These are phyloP conservation scores for Sphaeramia orbicularis DNA, from an alignment of 2,797 vertebrate genomes.

Conservation along the genomic window DNA sequence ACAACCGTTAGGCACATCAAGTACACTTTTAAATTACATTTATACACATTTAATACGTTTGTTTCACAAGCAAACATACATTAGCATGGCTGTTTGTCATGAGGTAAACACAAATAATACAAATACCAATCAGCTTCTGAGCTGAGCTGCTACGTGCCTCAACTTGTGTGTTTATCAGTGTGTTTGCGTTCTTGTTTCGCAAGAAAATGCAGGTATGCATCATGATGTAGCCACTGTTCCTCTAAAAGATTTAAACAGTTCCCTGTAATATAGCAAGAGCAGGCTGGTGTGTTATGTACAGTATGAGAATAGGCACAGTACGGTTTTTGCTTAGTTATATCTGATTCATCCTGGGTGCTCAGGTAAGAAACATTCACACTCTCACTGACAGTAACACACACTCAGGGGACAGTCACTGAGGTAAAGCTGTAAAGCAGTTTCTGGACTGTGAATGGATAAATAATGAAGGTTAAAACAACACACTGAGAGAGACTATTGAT, in stretches of 20 bases:
- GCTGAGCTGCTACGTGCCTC: constrained; percentile 58
- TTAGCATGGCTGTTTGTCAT: constrained; percentile 29
- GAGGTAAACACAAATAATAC: constrained; percentile 37
- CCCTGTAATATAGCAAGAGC: constrained; percentile 29
- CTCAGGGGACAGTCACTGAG: neutral
- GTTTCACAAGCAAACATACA: constrained; percentile 15
- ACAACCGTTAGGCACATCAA: too few relatives aligned
- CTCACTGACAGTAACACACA: neutral
- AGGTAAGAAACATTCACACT: constrained; percentile 59
- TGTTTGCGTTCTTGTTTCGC: constrained; percentile 17
- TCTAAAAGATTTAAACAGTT: constrained; percentile 33
- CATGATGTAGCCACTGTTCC: constrained; percentile 42
- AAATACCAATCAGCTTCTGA: constrained; percentile 37
- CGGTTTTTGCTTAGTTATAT: constrained; percentile 21
- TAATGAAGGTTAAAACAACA: constrained; percentile 25
- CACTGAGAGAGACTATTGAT: constrained; percentile 22
- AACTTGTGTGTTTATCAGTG: constrained; percentile 48
- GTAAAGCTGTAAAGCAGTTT: neutral
- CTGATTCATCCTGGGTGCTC: constrained; percentile 11
- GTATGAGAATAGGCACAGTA: neutral
- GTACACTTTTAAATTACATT: neutral
- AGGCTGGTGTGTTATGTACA: neutral
- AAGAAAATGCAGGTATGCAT: constrained; percentile 70
- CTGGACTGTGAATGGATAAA: neutral
- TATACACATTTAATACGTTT: neutral